Base-by-base conservation (phyloP, 2,797 vertebrate genomes). In the Manis pentadactyla region DNA sequence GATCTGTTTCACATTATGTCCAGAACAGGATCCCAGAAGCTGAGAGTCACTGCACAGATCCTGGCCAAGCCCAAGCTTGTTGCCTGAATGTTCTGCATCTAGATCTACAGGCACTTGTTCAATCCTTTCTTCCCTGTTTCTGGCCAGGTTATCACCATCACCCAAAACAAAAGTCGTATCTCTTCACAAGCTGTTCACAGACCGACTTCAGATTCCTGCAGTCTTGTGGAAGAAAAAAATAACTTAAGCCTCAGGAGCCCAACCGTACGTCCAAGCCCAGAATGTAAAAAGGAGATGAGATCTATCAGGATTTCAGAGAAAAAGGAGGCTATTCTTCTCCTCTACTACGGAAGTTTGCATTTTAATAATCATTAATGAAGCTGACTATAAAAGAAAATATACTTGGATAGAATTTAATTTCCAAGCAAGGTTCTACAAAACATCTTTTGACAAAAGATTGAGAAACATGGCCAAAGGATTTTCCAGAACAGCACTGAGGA, bases 361-460 rank as follows among this genome's bases (percentile, higher is more conserved):
- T 87, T 91, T 94, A 69, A 85, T 86, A 27, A 96, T 69, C 21
- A 92, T 87, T 71, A 89, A 93, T 85, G 53, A 42, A 84, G 92
- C 42, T 74, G 53, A 71, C 8, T 71, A 57, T 78, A 39, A 69
- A 92, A 91, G 73, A 81, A 95, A 97, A 95, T 64, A 53, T 42
- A 29, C 71, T 95, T 88, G 82, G 57, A 63, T 68, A 92, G 25
- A 90, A 94, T 95, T 94, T 92, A 92, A 64, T 93, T 95, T 93
- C 55, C 64, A 97, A 93, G 57, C 27, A 94, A 75, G 21, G 8
- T 95, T 95, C 82, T 93, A 23, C 23, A 89, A 91, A 97, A 91
- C 18, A 8, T 81, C 55, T 93, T 96, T 89, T 46, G 77, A 94
- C 37, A 86, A 94, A 95, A 85, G 34, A 93, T 95, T 94, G 68